phyloP scores from a whole-genome alignment of 2,888 invertebrate species.

The Drosophila dives region DNA sequence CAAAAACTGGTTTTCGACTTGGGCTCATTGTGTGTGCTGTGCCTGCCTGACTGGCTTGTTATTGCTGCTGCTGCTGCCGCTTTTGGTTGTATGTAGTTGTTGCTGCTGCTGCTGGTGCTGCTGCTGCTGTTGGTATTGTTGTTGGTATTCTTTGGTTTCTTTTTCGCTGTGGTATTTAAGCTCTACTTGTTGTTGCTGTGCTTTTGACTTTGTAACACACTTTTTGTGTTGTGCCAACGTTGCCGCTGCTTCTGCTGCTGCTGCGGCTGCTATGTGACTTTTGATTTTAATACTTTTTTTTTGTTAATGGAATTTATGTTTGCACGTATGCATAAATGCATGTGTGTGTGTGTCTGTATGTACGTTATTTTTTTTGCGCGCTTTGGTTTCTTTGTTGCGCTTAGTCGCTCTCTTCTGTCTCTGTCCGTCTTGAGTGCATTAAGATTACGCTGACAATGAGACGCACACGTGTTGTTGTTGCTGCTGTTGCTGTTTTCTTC shows the following conservation, averaged over 20 bases:
- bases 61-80: conserved; percentile 38
- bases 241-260: conserved; percentile 36
- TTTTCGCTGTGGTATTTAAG: conserved; percentile 74
- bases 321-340: not conserved
- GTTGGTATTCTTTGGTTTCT: conserved; percentile 74
- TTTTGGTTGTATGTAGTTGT: conserved; percentile 47
- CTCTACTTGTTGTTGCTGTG: conserved; percentile 78
- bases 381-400: conserved; percentile 19
- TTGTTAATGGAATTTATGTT: conserved; percentile 56
- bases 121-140: conserved; percentile 31
- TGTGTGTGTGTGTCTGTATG: not conserved
- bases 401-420: conserved; percentile 27
- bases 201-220: conserved; percentile 79
- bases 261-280: conserved; percentile 66
- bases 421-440: conserved; percentile 44
- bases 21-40: conserved; percentile 59
- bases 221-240: conserved; percentile 67
- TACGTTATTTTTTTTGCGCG: conserved; percentile 10
- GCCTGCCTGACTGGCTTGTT: conserved; percentile 58
- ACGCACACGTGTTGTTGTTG: conserved; percentile 36
- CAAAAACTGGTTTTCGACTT: conserved; percentile 70
- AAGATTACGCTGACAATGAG: conserved; percentile 34
- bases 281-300: conserved; percentile 68
- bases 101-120: conserved; percentile 30
- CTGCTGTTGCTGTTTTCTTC: conserved; percentile 20